Evolutionary conservation across 2,797 vertebrate species (phyloP).

Genomic region (Trachops cirrhosus): DNA sequence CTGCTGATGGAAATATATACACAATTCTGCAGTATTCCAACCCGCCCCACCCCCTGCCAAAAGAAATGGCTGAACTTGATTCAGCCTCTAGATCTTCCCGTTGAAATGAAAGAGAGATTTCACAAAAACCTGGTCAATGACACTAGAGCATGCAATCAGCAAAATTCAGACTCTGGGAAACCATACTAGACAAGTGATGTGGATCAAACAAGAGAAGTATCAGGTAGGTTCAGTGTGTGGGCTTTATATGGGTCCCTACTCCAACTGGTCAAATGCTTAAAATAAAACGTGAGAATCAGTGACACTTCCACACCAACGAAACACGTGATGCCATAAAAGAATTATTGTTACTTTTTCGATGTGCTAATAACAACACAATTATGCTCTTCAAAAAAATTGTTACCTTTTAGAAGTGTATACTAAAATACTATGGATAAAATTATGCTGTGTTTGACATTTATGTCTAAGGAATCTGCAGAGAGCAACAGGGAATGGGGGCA

Average conservation of each 20-base stretch:
- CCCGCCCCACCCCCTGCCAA: not conserved
- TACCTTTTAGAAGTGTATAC: not conserved
- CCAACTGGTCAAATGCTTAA: not conserved
- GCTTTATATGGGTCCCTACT: not conserved
- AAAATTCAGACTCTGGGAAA: not conserved
- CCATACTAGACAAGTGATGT: not conserved
- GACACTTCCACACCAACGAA: not conserved
- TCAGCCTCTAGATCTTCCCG: not conserved
- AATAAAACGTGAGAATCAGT: not conserved
- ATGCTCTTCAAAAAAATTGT: not conserved
- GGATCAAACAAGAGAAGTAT: not conserved
- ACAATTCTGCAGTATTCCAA: not conserved
- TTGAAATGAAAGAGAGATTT: slow-evolving; percentile 13
- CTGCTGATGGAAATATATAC: not conserved
- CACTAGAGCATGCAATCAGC: not conserved
- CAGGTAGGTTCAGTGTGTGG: not conserved
- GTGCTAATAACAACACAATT: not conserved
- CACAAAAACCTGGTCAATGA: not conserved
- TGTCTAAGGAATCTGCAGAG: not conserved
- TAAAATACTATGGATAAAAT: slow-evolving; percentile 13
- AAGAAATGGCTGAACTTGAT: not conserved
- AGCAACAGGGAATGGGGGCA: not conserved
- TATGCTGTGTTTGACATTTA: not conserved
- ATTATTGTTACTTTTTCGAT: not conserved
- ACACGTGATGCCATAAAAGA: not conserved